These are phyloP conservation scores for Teleogryllus occipitalis DNA, from an alignment of 1,140 invertebrate genomes.

Conservation along the genomic window DNA sequence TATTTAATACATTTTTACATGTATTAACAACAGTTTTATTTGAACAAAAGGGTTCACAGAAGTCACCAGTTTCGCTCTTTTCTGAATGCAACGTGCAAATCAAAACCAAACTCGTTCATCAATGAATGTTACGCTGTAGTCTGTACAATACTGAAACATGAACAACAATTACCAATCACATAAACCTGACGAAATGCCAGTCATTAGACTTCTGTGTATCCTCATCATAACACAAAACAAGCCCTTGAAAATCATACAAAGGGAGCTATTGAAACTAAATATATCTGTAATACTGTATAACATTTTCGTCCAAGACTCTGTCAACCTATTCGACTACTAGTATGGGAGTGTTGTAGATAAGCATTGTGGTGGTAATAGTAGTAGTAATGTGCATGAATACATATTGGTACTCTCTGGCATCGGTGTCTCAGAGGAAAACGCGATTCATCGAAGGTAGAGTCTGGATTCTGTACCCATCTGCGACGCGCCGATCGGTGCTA, in stretches of 20 bases:
- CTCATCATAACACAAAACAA: slow-evolving; percentile 8
- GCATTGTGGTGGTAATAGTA: not conserved
- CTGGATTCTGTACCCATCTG: not conserved
- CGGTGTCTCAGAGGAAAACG: not conserved
- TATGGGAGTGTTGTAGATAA: not conserved
- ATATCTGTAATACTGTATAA: not conserved
- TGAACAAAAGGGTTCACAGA: slow-evolving; percentile 22
- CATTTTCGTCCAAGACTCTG: slow-evolving; percentile 3
- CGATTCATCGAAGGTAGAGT: not conserved
- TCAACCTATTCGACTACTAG: not conserved
- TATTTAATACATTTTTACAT: slow-evolving; percentile 25
- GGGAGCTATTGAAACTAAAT: slow-evolving; percentile 4
- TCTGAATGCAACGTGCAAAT: not conserved
- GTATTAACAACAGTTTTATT: slow-evolving; percentile 23
- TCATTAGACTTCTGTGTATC: not conserved
- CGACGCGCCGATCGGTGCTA: not conserved
- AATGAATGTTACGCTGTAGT: not conserved
- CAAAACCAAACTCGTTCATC: too few relatives aligned
- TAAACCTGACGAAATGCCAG: not conserved
- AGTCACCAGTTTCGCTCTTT: slow-evolving; percentile 15
- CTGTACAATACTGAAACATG: not conserved
- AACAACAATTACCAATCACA: not conserved
- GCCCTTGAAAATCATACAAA: not conserved
- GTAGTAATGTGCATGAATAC: slow-evolving; percentile 4
- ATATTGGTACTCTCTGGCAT: not conserved